Conservation (phyloP, 2,113 vertebrate genomes). For the Mungos mungo region DNA sequence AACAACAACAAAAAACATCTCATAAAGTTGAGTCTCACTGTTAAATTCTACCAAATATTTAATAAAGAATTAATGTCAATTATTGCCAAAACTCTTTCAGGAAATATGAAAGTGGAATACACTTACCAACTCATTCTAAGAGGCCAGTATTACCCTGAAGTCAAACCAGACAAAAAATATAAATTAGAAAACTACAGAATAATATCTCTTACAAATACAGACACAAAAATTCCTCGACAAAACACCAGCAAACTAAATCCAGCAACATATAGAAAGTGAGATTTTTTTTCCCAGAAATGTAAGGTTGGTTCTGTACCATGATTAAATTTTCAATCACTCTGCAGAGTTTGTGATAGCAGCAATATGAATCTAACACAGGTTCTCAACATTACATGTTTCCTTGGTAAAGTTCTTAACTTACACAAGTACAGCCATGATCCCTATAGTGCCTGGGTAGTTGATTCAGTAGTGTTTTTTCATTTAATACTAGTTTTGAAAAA, state of each 20-base stretch:
- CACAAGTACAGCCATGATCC: background rate
- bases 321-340: background rate
- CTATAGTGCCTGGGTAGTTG: background rate
- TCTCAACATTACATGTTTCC: background rate
- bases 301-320: background rate
- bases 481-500: background rate
- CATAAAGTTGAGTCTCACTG: background rate
- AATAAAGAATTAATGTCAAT: background rate
- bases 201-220: background rate
- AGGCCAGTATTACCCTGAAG: background rate
- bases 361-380: background rate
- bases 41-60: background rate
- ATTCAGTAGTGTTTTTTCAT: background rate
- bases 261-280: background rate
- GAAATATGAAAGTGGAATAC: background rate
- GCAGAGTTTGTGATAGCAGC: background rate
- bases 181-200: background rate
- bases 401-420: background rate
- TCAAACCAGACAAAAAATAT: background rate
- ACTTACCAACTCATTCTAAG: background rate
- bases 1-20: too few species aligned
- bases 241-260: background rate
- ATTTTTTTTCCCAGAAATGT: background rate
- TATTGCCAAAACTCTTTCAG: background rate
- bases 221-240: background rate